Base-by-base conservation (phyloP, 2,888 invertebrate species). In the Stenodema calcarata region DNA sequence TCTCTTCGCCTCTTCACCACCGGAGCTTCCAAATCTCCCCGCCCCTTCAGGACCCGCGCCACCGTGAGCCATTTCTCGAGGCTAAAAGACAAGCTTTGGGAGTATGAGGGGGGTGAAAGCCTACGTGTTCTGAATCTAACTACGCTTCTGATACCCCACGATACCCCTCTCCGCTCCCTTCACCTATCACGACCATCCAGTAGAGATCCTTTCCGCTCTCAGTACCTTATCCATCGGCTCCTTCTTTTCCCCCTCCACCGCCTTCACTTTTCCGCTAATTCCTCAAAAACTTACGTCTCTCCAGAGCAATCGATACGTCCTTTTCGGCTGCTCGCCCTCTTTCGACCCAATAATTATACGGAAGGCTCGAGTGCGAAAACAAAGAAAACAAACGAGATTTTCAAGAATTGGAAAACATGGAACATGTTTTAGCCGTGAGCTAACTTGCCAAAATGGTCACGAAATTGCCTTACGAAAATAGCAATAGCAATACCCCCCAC, bases 1-100 rank as follows among this genome's bases (percentile, higher is more conserved):
- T 41, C 87, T 73, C 62, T 79, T 47, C 75, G 82, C 84, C 86
- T 86, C 87, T 73, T 87, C 73, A 81, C 78, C 86, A 23, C 80
- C 76, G 78, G 73, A 70, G 54, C 82, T 62, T 75, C 79, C 79
- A 28, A 47, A 69, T 78, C 62, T 28, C 47, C 73, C 73, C 75
- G 11, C 35, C 35, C 41, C n/a, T 73, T 18, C 62, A 12, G 62
- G 9, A 62, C 12, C 62, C 62, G 23, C 84, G 75, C 73, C 84
- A 44, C 73, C 47, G 23, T 62, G 84, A 87, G 87, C 88, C 88
- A 88, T 87, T 88, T 88, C 88, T 88, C 88, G 86, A 84, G 88
- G 88, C 88, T 88, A 88, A 88, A 88, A 88, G 88, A 88, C 88
- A 86, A 86, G 86, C 86, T 86, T 81, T 69, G 85, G 85, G 80